A percentile compares a stretch with the other conserved stretches of the same genome.
Conservation (phyloP, 2,888 invertebrate species). For the Caradrina clavipalpis region DNA sequence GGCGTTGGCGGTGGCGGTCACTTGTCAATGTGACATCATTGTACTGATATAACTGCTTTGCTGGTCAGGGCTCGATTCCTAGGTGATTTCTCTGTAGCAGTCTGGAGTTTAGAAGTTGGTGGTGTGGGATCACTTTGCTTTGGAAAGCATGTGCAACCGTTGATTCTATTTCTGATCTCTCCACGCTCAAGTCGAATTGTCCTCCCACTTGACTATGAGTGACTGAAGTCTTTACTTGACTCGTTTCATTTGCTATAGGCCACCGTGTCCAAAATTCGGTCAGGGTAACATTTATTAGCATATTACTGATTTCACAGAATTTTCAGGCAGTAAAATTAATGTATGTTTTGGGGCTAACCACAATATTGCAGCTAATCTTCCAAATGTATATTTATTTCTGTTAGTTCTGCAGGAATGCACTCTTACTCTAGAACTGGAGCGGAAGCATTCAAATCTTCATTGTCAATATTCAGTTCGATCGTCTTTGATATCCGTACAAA, state of each 20-base stretch:
- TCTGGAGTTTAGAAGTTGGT: not conserved
- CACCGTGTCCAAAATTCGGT: too few relatives aligned
- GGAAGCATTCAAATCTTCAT: conserved; percentile 39
- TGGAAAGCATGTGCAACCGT: too few relatives aligned
- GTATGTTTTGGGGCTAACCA: too few relatives aligned
- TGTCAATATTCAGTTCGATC: conserved; percentile 38
- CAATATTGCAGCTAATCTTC: not conserved
- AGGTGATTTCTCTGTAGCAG: not conserved
- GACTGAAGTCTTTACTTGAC: too few relatives aligned
- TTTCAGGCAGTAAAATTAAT: too few relatives aligned
- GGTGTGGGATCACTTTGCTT: not conserved
- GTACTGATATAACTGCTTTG: not conserved
- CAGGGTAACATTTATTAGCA: not conserved
- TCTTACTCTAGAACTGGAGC: conserved; percentile 8
- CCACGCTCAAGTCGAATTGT: too few relatives aligned
- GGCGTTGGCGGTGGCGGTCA: not conserved
- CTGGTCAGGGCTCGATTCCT: not conserved
- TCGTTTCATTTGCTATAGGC: too few relatives aligned
- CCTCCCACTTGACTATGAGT: too few relatives aligned
- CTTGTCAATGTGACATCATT: not conserved
- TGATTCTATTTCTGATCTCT: too few relatives aligned
- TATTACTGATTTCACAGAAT: too few relatives aligned
- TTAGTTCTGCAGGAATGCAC: not conserved
- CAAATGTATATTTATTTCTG: not conserved
- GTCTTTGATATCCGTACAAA: not conserved